Percentiles rank a stretch among this genome's conserved stretches.
phyloP scores from a whole-genome alignment of 2,113 vertebrate genomes.

The Falco punctatus region DNA sequence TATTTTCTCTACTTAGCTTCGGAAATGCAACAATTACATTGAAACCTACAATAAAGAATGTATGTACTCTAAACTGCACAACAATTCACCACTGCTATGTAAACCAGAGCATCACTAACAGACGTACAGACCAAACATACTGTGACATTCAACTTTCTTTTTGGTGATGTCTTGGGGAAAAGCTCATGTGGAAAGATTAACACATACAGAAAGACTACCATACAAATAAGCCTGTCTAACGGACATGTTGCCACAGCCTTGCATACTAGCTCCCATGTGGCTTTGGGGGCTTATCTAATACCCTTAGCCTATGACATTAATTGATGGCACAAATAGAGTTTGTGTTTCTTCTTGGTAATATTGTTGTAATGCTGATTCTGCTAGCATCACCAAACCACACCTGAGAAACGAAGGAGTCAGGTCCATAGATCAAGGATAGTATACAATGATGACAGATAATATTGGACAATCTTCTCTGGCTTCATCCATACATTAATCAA shows the following conservation, averaged over 20 bases:
- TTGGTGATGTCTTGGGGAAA: background rate
- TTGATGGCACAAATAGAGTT: background rate
- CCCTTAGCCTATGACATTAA: background rate
- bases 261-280: background rate
- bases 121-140: conserved; percentile 16
- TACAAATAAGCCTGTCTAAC: background rate
- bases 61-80: background rate
- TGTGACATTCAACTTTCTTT: background rate
- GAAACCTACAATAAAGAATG: background rate
- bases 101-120: background rate
- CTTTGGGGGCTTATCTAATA: background rate
- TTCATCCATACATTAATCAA: background rate
- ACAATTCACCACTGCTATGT: background rate
- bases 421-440: background rate
- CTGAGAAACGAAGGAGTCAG: background rate
- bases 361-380: background rate
- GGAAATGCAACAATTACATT: background rate
- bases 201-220: background rate
- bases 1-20: background rate
- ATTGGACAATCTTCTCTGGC: background rate
- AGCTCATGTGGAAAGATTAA: background rate
- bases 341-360: background rate
- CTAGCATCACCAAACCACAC: background rate
- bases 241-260: background rate
- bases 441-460: background rate